Evolutionary conservation across 2,888 invertebrate species (phyloP), one percentile per base, ranked within the genome.

Genomic region (Smittia aterrima): DNA sequence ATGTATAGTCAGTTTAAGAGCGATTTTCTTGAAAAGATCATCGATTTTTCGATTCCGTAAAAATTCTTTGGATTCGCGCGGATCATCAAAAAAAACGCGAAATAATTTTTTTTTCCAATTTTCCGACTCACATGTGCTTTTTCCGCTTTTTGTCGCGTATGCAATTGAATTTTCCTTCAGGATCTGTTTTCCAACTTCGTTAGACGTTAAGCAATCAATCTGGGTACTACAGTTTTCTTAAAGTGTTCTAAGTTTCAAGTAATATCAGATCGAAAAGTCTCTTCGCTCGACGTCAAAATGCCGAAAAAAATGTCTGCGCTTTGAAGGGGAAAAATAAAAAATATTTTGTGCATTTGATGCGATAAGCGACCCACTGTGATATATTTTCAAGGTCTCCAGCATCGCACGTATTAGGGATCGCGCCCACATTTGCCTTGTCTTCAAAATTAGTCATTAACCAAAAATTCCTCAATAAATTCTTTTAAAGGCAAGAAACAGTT

Each of bases 401-500:
- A 6, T 22, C 24, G 20, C 18, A 7, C 16, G 58, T 16, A 47
- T 16, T 47, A 7, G 6, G 38, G 38, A 38, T 11, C 6, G 38
- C 38, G 38, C 38, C 53, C 20, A 13, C 58, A 4, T 47, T 47
- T 16, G 47, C 47, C 47, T 2, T n/a, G 13, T 3, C 47, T 6
- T 16, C n/a, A 47, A 47, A 47, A 47, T 47, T n/a, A 3, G 6
- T 6, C n/a, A 16, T 11, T 47, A 47, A 47, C 47, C 24, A 18
- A 62, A 62, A 18, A 62, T 22, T 20, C 4, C 62, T 62, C 6
- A 20, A 2, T 2, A 62, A 4, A 20, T 53, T 53, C 18, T 6
- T n/a, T 53, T n/a, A 20, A 13, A 70, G 70, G 70, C 53, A 70
- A 70, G 25, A 53, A 70, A 20, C 70, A 70, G 25, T 27, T 70